A percentile compares a stretch with the other conserved stretches of the same genome.
Conservation (phyloP, 37 sponge, comb jelly and placozoan genomes). For the Diacarnus erythraeanus region DNA sequence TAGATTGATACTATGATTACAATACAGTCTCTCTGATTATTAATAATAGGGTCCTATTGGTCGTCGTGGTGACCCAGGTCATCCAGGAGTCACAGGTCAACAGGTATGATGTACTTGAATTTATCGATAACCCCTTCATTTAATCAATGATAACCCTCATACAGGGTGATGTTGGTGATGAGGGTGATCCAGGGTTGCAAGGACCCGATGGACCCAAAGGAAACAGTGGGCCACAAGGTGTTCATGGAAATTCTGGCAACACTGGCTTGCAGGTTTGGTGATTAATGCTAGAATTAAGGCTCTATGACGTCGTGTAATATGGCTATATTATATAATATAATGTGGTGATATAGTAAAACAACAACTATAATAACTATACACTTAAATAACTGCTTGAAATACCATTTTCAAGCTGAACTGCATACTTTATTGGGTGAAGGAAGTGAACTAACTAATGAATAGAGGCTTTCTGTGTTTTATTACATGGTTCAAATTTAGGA, state of each 20-base stretch:
- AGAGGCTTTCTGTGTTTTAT: no score
- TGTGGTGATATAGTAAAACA: no score
- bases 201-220: slow-evolving; percentile 53
- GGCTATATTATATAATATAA: neutral
- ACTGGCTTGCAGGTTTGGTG: slow-evolving; percentile 24
- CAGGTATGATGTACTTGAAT: slow-evolving; percentile 17
- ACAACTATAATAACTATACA: no score
- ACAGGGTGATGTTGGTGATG: slow-evolving; percentile 38
- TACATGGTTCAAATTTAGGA: no score
- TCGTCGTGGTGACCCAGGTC: slow-evolving; percentile 50
- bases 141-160: neutral
- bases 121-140: neutral
- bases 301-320: neutral
- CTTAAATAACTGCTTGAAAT: no score
- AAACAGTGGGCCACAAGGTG: slow-evolving; percentile 37
- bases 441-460: no score
- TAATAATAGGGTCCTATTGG: slow-evolving; percentile 40
- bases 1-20: no score
- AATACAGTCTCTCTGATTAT: no score
- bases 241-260: slow-evolving; percentile 26
- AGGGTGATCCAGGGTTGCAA: slow-evolving; percentile 18
- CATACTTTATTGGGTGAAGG: no score
- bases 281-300: no score
- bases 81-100: slow-evolving; percentile 29
- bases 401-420: no score